phyloP scores from a whole-genome alignment of 2,797 vertebrate genomes.

The Pangasius macronema region DNA sequence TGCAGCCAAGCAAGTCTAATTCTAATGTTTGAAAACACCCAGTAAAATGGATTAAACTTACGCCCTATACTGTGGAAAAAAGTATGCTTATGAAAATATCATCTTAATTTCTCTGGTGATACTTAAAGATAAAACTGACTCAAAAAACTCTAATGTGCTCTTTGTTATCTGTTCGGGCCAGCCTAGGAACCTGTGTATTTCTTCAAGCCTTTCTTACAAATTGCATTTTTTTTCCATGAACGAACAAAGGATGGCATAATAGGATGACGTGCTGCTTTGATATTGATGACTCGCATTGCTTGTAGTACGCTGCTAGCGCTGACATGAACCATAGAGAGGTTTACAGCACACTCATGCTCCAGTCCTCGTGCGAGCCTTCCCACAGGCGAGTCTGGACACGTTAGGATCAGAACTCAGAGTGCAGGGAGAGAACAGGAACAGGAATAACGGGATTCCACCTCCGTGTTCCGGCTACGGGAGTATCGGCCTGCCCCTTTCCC shows the following conservation, averaged over 20 bases:
- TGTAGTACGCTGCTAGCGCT: not conserved
- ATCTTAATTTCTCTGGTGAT: not conserved
- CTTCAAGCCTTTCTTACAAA: not conserved
- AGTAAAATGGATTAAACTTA: not conserved
- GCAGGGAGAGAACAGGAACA: constrained; percentile 55
- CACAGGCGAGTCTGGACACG: constrained; percentile 60
- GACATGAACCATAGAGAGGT: constrained; percentile 7
- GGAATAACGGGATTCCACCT: constrained; percentile 56
- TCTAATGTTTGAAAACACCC: constrained; percentile 19
- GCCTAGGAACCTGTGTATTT: not conserved
- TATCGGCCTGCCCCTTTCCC: constrained; percentile 60
- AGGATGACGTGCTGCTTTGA: constrained; percentile 7
- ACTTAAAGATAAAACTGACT: not conserved
- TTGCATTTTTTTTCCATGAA: not conserved
- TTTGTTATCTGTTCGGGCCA: not conserved
- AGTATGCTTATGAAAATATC: not conserved
- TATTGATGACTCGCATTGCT: not conserved
- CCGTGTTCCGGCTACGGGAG: constrained; percentile 48
- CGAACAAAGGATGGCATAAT: constrained; percentile 3
- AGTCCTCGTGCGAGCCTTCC: constrained; percentile 64
- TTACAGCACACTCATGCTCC: constrained; percentile 46
- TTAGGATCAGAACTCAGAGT: constrained; percentile 50
- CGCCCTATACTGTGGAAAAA: not conserved
- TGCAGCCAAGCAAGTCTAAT: not conserved
- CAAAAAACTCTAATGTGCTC: not conserved